These are phyloP conservation scores for Trachops cirrhosus DNA, from an alignment of 2,797 vertebrate species.

Conservation along the genomic window DNA sequence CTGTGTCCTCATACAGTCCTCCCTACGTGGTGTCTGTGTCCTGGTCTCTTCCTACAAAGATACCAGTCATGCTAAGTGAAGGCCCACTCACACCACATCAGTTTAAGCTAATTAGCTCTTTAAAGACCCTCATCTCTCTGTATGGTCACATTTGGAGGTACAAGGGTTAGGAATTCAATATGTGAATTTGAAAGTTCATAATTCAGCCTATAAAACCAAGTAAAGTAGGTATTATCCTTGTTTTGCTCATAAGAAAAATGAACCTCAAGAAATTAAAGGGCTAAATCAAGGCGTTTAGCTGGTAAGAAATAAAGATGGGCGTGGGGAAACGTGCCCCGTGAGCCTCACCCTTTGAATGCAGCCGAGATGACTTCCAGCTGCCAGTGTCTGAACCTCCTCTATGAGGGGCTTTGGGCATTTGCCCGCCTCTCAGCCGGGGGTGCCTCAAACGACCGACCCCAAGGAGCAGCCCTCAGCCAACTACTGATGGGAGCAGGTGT, in stretches of 20 bases:
- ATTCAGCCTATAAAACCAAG: neutral
- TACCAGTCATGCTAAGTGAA: neutral
- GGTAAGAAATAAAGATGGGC: neutral
- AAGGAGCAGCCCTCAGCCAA: neutral
- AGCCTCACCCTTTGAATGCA: neutral
- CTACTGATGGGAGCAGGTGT: neutral
- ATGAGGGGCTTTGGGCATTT: neutral
- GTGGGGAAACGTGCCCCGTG: fast-evolving
- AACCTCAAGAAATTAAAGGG: neutral
- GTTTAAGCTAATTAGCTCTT: neutral
- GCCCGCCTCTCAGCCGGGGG: neutral
- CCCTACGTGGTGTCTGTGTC: neutral
- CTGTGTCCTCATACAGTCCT: neutral
- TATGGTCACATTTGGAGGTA: neutral
- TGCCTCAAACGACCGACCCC: neutral
- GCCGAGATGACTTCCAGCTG: neutral
- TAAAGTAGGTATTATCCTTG: neutral
- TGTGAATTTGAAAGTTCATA: neutral
- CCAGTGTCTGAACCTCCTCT: neutral
- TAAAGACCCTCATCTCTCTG: neutral
- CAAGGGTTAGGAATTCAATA: neutral
- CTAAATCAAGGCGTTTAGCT: neutral
- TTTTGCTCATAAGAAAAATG: neutral
- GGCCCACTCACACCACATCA: neutral
- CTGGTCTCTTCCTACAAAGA: neutral